Conservation (phyloP, 2,113 vertebrate genomes). For the Lanius ludovicianus region DNA sequence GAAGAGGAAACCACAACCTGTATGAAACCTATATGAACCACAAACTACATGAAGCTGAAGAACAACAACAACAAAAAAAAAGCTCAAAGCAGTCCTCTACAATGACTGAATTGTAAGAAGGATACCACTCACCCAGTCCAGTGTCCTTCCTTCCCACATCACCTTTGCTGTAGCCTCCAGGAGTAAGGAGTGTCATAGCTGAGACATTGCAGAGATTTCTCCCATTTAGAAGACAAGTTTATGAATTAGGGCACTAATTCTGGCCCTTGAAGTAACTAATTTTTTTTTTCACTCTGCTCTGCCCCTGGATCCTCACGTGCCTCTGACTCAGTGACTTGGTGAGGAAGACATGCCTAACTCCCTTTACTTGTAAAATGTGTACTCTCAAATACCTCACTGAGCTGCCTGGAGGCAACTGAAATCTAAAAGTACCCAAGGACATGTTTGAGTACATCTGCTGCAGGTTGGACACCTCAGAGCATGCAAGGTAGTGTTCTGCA, state of each 20-base stretch:
- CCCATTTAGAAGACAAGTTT: not conserved
- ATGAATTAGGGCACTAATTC: not conserved
- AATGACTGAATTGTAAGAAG: not conserved
- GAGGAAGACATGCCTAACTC: not conserved
- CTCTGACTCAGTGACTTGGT: not conserved
- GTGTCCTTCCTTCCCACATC: not conserved
- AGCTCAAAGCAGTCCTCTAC: not conserved
- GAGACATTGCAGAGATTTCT: not conserved
- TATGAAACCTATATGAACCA: not conserved
- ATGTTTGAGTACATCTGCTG: not conserved
- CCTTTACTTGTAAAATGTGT: not conserved
- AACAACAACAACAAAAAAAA: not conserved
- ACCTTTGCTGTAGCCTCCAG: not conserved
- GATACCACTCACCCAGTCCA: not conserved
- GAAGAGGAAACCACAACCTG: not conserved
- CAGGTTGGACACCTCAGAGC: not conserved
- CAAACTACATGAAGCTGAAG: not conserved
- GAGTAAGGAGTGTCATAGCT: not conserved
- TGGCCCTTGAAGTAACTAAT: not conserved
- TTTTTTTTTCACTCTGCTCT: not conserved
- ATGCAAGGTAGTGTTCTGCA: not conserved
- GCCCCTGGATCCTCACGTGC: not conserved
- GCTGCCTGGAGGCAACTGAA: not conserved
- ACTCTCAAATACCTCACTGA: not conserved
- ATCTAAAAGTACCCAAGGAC: not conserved